Evolutionary conservation across 2,888 invertebrate species (phyloP), one percentile per base, ranked within the genome.

Genomic region (Tanypteryx hageni): DNA sequence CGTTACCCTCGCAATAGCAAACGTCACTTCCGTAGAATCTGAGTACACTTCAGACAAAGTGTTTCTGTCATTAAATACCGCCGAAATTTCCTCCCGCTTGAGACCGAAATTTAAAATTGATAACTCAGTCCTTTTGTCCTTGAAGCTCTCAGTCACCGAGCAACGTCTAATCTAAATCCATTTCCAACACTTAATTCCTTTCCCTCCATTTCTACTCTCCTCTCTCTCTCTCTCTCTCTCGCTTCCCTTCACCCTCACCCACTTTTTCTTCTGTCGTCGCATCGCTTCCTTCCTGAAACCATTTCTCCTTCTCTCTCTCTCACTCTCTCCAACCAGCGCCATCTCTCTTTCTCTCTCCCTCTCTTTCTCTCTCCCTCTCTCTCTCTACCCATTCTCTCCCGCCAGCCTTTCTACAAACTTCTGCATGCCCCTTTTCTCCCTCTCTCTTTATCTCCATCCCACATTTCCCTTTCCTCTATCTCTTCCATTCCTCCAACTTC

Each of bases 161-260:
- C 22, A 76, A 76, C 76, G 76, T 76, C 22, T 27, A 76, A 76
- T 76, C 76, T 76, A 27, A 76, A 76, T 76, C 76, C 76, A 76
- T 76, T 76, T 76, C 76, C 22, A 22, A 27, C 76, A 76, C 76
- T 76, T 76, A 76, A 76, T 76, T 27, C 27, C 76, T 76, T 76
- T 76, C 9, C 76, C 76, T 76, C 27, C 76, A 27, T 9, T 76
- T 11, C 11, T 27, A 44, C 1, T 22, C 27, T 27, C 10, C 22
- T 76, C 76, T 76, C 22, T 68, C 22, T 7, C 10, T 68, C 76
- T 27, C 27, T 11, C 22, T 76, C 76, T 13, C 27, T 76, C 76
- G 13, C 27, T 27, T 22, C 27, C 76, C 76, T 76, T 22, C 27
- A n/a, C 27, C 27, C 76, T 22, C 76, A n/a, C 4, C 22, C 68